A percentile compares a stretch with the other conserved stretches of the same genome.
phyloP scores from a whole-genome alignment of 2,113 vertebrate genomes.

The Acrocephalus arundinaceus region DNA sequence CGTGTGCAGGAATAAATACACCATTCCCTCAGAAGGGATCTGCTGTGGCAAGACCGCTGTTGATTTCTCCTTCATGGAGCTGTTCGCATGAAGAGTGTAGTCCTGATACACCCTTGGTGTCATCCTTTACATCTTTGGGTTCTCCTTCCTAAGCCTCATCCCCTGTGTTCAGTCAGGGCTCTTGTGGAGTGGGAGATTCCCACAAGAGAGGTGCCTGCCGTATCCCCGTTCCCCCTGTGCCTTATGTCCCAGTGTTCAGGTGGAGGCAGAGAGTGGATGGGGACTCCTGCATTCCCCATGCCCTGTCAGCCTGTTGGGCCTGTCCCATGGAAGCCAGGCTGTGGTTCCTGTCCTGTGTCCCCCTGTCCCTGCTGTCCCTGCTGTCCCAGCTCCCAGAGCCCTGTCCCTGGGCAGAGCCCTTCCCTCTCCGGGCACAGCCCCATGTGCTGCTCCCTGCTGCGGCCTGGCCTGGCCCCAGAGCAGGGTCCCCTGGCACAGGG shows the following conservation, averaged over 20 bases:
- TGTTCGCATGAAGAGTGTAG: accelerated
- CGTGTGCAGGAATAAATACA: background rate
- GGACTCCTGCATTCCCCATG: accelerated
- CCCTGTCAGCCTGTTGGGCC: background rate
- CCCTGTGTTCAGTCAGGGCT: accelerated
- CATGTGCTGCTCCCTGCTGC: background rate
- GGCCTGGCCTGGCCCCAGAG: no score
- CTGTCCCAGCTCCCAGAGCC: background rate
- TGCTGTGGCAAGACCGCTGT: no score
- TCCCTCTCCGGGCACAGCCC: background rate
- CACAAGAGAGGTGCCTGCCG: background rate
- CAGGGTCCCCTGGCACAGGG: background rate
- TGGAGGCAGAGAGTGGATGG: no score
- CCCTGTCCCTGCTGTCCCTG: background rate
- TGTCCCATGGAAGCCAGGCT: background rate
- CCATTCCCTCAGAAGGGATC: background rate
- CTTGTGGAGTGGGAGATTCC: background rate
- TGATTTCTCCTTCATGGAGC: accelerated
- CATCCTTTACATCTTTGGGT: accelerated
- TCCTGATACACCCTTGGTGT: accelerated
- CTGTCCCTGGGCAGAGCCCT: background rate
- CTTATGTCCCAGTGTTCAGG: background rate
- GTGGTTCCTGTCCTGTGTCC: no score
- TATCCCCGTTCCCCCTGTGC: background rate
- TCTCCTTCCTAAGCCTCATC: background rate